Evolutionary conservation across 2,113 vertebrate genomes (phyloP).

Genomic region (Passerina amoena): DNA sequence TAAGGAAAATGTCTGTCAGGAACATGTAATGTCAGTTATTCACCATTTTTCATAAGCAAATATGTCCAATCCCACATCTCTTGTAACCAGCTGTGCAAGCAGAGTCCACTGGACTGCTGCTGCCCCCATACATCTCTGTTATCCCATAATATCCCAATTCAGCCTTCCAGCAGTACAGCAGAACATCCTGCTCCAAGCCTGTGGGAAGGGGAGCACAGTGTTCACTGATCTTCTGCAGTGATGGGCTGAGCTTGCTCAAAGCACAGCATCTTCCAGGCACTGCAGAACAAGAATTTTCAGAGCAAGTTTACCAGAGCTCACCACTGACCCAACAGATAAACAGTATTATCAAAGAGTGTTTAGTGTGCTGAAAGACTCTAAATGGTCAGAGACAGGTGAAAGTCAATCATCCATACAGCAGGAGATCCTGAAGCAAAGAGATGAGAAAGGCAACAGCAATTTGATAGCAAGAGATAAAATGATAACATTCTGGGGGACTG

Average conservation of each 20-base stretch:
- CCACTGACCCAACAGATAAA: background rate
- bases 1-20: constrained; percentile 29
- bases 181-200: background rate
- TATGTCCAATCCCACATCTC: background rate
- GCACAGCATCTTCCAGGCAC: background rate
- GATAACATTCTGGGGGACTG: accelerated
- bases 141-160: background rate
- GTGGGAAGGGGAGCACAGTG: accelerated
- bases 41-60: background rate
- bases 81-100: background rate
- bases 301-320: background rate
- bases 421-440: background rate
- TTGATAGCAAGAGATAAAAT: background rate
- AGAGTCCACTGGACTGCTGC: background rate
- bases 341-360: background rate
- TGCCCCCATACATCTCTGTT: background rate
- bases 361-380: background rate
- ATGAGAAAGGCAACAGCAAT: background rate
- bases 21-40: background rate
- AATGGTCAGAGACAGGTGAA: background rate
- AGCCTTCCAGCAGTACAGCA: background rate
- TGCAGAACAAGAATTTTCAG: background rate
- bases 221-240: background rate
- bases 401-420: background rate
- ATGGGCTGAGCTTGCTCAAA: accelerated